These are phyloP conservation scores for Atlantisia rogersi DNA, from an alignment of 2,113 vertebrate genomes.

Conservation along the genomic window DNA sequence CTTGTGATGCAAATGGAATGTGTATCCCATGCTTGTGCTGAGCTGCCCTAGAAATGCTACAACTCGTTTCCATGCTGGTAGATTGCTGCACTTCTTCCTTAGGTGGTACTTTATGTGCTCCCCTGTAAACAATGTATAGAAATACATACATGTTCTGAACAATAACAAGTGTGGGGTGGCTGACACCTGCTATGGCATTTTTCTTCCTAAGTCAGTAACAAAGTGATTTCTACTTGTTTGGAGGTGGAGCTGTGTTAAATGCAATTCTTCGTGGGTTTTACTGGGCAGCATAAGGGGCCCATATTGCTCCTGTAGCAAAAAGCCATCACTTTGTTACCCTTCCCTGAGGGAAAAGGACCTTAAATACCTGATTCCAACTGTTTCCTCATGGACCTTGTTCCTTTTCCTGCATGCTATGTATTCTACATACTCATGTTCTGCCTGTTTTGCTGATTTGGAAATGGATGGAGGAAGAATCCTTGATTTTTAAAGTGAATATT, in stretches of 20 bases:
- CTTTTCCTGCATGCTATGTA: not conserved
- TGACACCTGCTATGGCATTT: not conserved
- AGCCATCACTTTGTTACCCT: not conserved
- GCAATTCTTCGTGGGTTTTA: constrained; percentile 5
- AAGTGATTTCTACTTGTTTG: not conserved
- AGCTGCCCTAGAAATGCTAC: not conserved
- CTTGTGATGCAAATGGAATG: not conserved
- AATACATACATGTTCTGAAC: not conserved
- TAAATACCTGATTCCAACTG: not conserved
- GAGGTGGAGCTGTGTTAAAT: constrained; percentile 14
- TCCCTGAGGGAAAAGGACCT: constrained; percentile 2
- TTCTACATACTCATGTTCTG: not conserved
- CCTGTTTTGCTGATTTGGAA: not conserved
- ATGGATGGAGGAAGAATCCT: not conserved
- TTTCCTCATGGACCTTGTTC: not conserved
- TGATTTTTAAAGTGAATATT: not conserved
- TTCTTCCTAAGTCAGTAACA: not conserved
- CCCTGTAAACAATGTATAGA: not conserved
- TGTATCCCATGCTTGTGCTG: not conserved
- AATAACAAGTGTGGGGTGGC: not conserved
- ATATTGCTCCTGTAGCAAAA: not conserved
- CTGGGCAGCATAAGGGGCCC: not conserved
- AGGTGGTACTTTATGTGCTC: not conserved
- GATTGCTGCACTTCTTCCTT: not conserved
- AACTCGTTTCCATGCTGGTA: not conserved